A percentile compares a stretch with the other conserved stretches of the same genome.
These are phyloP conservation scores for Rhagologus leucostigma DNA, from an alignment of 2,113 vertebrate genomes.

Conservation along the genomic window DNA sequence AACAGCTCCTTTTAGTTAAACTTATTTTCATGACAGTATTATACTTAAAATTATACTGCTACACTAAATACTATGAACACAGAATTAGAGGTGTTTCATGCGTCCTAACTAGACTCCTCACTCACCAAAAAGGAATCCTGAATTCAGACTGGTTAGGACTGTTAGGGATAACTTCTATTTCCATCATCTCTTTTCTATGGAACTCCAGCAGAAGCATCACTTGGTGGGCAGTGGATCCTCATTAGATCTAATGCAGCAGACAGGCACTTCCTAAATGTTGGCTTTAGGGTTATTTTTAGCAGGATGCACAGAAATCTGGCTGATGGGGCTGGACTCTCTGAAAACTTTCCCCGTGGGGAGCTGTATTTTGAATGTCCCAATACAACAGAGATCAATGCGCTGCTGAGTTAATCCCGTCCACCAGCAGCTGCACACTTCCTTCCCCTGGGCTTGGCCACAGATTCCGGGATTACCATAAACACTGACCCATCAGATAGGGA, in stretches of 20 bases:
- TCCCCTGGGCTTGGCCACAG: not conserved
- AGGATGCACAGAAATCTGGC: not conserved
- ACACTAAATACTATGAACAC: not conserved
- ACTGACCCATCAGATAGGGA: not conserved
- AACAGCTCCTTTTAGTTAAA: not conserved
- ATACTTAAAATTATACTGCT: not conserved
- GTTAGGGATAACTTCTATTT: not conserved
- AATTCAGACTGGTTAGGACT: not conserved
- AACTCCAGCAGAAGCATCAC: not conserved
- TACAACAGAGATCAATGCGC: not conserved
- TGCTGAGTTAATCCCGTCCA: not conserved
- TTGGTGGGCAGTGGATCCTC: not conserved
- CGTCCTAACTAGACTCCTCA: not conserved
- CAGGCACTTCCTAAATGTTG: accelerated
- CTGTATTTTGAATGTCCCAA: not conserved
- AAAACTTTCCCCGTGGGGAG: not conserved
- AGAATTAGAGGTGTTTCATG: not conserved
- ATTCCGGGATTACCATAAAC: accelerated
- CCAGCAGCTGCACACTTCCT: not conserved
- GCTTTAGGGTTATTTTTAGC: not conserved
- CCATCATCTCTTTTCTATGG: accelerated
- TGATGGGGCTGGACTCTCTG: not conserved
- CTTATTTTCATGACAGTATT: not conserved
- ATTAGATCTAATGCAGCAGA: accelerated
- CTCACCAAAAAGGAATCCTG: not conserved